Evolutionary conservation across 35 echinoderm and acorn worm genomes (phyloP).

Genomic region (Anneissia japonica): DNA sequence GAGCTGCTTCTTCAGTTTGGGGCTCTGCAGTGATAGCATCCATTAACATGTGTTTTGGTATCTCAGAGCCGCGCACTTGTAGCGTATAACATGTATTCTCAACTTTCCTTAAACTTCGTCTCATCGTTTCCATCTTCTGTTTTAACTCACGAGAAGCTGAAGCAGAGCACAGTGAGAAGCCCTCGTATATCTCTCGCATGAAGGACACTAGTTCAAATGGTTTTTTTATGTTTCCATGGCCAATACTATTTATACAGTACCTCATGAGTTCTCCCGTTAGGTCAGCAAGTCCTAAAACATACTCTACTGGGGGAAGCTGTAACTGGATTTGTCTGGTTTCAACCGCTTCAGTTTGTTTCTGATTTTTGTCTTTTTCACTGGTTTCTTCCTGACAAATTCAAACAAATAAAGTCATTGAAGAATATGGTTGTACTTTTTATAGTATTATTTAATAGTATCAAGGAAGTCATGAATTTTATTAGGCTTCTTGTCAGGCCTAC

Average conservation of each 20-base stretch:
- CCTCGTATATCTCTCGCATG: slow-evolving; percentile 64
- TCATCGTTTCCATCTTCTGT: slow-evolving; percentile 64
- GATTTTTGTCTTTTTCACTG: too few species aligned
- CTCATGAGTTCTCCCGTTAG: slow-evolving; percentile 95
- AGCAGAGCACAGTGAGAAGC: slow-evolving; percentile 70
- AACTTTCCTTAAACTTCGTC: slow-evolving; percentile 85
- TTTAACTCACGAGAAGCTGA: slow-evolving; percentile 58
- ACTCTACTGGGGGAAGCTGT: slow-evolving; percentile 68
- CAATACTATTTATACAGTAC: slow-evolving; percentile 76
- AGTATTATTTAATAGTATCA: too few species aligned
- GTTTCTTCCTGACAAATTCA: too few species aligned
- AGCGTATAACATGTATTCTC: slow-evolving; percentile 90
- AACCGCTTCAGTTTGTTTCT: background rate
- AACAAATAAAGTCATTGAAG: too few species aligned
- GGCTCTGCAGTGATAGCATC: slow-evolving; percentile 34
- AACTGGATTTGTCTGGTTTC: background rate
- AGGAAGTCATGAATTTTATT: too few species aligned
- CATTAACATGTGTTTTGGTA: slow-evolving; percentile 88
- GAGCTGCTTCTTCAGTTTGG: background rate
- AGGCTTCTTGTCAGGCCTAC: too few species aligned
- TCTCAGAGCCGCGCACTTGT: slow-evolving; percentile 84
- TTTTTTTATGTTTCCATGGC: slow-evolving; percentile 54
- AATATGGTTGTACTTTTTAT: too few species aligned
- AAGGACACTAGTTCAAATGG: slow-evolving; percentile 70
- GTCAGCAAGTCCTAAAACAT: slow-evolving; percentile 83